phyloP scores from a whole-genome alignment of 2,888 invertebrate species.

The Drosophila differens region DNA sequence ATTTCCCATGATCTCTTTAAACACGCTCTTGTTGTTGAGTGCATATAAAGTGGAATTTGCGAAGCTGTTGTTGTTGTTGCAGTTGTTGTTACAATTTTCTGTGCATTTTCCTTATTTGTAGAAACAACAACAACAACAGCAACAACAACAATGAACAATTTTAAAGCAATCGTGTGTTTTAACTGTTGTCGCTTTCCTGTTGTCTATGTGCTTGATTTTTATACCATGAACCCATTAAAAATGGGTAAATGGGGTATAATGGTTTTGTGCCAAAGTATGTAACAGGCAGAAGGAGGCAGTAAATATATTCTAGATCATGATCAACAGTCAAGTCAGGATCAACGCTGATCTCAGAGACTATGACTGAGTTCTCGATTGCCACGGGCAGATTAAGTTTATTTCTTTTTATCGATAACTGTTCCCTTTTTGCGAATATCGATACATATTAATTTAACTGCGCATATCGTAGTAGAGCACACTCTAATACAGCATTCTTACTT shows the following conservation, averaged over 20 bases:
- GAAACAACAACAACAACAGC: slow-evolving; percentile 28
- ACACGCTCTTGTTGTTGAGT: slow-evolving; percentile 18
- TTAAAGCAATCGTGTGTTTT: slow-evolving; percentile 53
- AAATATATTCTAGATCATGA: not conserved
- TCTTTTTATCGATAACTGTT: not conserved
- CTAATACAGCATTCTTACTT: not conserved
- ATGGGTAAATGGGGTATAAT: not conserved
- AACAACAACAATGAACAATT: slow-evolving; percentile 43
- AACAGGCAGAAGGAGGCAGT: not conserved
- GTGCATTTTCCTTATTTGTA: slow-evolving; percentile 77
- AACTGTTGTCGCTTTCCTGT: slow-evolving; percentile 40
- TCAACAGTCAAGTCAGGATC: not conserved
- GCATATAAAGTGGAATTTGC: slow-evolving; percentile 60
- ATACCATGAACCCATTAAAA: not conserved
- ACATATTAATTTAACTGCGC: not conserved
- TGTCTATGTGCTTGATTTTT: slow-evolving; percentile 42
- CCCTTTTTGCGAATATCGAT: not conserved
- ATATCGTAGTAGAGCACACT: not conserved
- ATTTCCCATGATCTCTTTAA: slow-evolving; percentile 74
- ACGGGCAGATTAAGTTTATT: not conserved
- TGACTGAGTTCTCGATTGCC: not conserved
- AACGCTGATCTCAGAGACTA: not conserved
- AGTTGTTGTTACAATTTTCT: slow-evolving; percentile 50
- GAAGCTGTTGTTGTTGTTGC: slow-evolving; percentile 16
- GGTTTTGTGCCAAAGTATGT: not conserved